These are phyloP conservation scores for Camponotus vicinus DNA, from an alignment of 1,140 invertebrate species.

Conservation along the genomic window DNA sequence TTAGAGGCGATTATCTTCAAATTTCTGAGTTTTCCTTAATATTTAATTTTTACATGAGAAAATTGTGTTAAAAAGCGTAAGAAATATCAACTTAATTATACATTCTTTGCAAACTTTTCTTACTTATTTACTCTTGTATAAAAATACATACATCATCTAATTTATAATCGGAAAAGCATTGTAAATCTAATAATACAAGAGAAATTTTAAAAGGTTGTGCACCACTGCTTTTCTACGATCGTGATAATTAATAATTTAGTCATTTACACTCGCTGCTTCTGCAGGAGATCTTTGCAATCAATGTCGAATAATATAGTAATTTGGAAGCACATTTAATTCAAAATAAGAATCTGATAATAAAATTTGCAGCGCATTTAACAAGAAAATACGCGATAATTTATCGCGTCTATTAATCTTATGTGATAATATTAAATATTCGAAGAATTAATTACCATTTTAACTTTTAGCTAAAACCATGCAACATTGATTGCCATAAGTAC, in stretches of 20 bases:
- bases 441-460: not conserved
- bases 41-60: not conserved
- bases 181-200: not conserved
- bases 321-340: not conserved
- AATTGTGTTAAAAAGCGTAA: not conserved
- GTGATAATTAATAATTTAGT: slow-evolving; percentile 2
- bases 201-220: slow-evolving; percentile 6
- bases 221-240: not conserved
- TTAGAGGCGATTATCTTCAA: not conserved
- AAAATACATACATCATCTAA: not conserved
- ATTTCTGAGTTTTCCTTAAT: not conserved
- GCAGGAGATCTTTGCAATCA: slow-evolving; percentile 10
- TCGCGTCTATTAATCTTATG: not conserved
- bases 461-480: not conserved
- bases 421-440: not conserved
- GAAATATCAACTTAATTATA: not conserved
- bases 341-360: not conserved
- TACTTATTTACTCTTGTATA: not conserved
- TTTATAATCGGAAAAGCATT: slow-evolving; percentile 3
- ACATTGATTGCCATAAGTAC: slow-evolving; percentile 26
- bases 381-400: not conserved
- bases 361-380: not conserved
- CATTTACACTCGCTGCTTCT: not conserved
- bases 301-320: slow-evolving; percentile 15
- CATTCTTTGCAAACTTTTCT: not conserved